These are phyloP conservation scores for Meleagris gallopavo DNA, from an alignment of 2,113 vertebrate genomes.

Conservation along the genomic window DNA sequence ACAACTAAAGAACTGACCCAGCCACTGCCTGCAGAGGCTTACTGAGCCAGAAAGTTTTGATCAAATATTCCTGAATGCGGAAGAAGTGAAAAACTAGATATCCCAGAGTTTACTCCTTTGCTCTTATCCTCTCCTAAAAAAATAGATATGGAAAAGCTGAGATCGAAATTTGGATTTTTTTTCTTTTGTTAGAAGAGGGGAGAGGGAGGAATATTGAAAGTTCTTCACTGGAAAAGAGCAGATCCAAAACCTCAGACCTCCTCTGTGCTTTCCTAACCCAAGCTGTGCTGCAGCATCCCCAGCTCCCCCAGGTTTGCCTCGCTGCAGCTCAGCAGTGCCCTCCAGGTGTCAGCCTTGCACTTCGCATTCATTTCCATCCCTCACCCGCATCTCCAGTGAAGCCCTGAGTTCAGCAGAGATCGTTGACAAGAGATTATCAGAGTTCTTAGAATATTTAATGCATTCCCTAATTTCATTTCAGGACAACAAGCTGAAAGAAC, in stretches of 20 bases:
- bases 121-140: not conserved
- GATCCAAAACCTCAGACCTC: not conserved
- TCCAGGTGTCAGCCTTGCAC: conserved; percentile 78
- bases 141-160: not conserved
- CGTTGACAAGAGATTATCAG: conserved; percentile 43
- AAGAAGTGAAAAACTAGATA: not conserved
- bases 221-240: not conserved
- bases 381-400: not conserved
- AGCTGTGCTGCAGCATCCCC: not conserved
- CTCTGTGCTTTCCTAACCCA: not conserved
- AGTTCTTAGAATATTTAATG: conserved; percentile 70
- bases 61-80: not conserved
- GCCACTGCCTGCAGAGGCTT: not conserved
- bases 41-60: not conserved
- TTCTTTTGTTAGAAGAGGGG: not conserved
- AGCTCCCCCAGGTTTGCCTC: not conserved
- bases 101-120: not conserved
- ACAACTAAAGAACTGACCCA: not conserved
- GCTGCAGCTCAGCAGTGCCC: conserved; percentile 25
- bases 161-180: not conserved
- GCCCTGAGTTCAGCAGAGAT: not conserved
- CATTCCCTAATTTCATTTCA: conserved; percentile 69
- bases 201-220: not conserved
- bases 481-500: conserved; percentile 66
- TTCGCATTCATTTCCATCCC: conserved; percentile 1